Evolutionary conservation across 2,797 vertebrate species (phyloP).

Genomic region (Sphenodon punctatus): DNA sequence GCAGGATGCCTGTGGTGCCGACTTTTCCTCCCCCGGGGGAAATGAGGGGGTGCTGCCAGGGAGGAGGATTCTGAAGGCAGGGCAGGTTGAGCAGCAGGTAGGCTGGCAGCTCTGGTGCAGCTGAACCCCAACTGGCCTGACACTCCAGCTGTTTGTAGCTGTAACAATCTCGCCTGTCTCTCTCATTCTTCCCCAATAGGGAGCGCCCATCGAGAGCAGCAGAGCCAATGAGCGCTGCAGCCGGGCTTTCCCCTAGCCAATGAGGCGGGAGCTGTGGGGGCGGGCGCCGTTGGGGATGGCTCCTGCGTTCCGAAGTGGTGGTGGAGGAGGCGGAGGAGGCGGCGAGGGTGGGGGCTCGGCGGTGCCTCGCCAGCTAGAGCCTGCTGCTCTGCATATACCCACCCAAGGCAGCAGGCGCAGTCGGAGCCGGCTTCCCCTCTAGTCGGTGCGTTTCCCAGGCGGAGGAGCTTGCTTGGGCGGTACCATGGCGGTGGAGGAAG

Average conservation of each 20-base stretch:
- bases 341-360: not conserved
- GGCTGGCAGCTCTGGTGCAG: too few relatives aligned
- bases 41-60: too few relatives aligned
- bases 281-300: not conserved
- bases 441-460: not conserved
- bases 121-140: too few relatives aligned
- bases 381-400: not conserved
- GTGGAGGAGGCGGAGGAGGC: not conserved
- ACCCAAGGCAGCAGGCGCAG: not conserved
- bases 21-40: too few relatives aligned
- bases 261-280: not conserved
- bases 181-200: not conserved
- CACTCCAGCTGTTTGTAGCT: not conserved
- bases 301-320: not conserved
- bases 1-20: too few relatives aligned
- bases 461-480: not conserved
- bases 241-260: not conserved
- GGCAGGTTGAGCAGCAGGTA: too few relatives aligned
- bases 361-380: not conserved
- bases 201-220: not conserved
- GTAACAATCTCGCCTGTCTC: not conserved
- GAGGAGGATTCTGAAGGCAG: too few relatives aligned
- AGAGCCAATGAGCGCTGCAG: not conserved
- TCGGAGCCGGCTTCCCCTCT: not conserved
- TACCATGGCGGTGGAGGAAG: constrained; percentile 96